phyloP scores from a whole-genome alignment of 2,113 vertebrate genomes.

The Zootoca vivipara region DNA sequence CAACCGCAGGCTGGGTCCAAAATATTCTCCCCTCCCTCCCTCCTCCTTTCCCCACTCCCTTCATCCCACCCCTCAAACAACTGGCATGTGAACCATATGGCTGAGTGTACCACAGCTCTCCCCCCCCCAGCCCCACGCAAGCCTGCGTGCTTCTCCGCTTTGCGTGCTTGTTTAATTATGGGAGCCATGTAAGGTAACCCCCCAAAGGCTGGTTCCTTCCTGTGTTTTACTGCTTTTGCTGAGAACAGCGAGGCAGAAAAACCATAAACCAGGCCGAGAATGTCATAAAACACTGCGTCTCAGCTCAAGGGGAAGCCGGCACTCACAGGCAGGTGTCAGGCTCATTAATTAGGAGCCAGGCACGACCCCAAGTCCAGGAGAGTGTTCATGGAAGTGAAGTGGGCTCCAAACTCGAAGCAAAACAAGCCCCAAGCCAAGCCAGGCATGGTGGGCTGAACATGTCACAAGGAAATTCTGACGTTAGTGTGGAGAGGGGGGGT shows the following conservation, averaged over 20 bases:
- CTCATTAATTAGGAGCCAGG: slow-evolving; percentile 1
- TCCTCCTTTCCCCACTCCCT: no score
- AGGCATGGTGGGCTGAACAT: not conserved
- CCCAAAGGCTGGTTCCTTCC: slow-evolving; percentile 15
- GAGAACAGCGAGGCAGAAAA: not conserved
- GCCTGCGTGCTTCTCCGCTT: slow-evolving; percentile 1
- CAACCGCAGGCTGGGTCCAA: not conserved
- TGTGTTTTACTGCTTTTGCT: slow-evolving; percentile 21
- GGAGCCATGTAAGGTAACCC: slow-evolving; percentile 26
- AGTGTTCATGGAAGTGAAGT: not conserved
- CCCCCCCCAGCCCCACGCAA: not conserved
- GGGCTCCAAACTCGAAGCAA: not conserved
- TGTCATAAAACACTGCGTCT: slow-evolving; percentile 20
- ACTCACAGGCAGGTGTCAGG: slow-evolving; percentile 22
- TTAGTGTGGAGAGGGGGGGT: not conserved
- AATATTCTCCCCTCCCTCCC: not conserved
- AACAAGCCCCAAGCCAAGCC: not conserved
- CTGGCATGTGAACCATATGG: slow-evolving; percentile 19
- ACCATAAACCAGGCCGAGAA: slow-evolving; percentile 26
- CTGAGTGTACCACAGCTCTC: not conserved
- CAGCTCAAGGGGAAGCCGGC: not conserved
- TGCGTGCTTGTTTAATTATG: slow-evolving; percentile 6
- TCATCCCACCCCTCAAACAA: not conserved
- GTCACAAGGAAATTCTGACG: not conserved
- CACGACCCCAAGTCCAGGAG: not conserved